phyloP scores from a whole-genome alignment of 2,797 vertebrate genomes.

The Synanceia verrucosa region DNA sequence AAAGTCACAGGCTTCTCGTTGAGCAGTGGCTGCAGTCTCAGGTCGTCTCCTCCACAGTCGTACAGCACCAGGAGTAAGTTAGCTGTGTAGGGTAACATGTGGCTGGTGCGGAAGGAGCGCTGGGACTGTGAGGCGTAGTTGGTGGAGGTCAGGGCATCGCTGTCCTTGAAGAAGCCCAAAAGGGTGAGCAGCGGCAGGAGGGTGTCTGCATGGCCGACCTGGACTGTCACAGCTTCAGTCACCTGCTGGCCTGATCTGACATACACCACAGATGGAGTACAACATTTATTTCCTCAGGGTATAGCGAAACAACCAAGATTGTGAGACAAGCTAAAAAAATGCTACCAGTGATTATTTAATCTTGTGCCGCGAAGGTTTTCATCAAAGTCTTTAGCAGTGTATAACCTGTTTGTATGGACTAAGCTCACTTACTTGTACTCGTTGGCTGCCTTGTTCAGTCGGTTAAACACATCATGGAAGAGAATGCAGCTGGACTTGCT shows the following conservation, averaged over 20 bases:
- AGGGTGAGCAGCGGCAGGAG: conserved; percentile 92
- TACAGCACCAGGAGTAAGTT: conserved; percentile 92
- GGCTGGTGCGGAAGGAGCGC: conserved; percentile 88
- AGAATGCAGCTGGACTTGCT: conserved; percentile 90
- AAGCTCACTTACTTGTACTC: conserved; percentile 70
- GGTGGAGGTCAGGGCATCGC: conserved; percentile 79
- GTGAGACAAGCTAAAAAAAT: not conserved
- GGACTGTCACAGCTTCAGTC: conserved; percentile 87
- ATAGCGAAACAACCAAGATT: not conserved
- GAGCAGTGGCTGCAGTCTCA: conserved; percentile 86
- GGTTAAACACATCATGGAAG: conserved; percentile 89
- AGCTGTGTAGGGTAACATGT: conserved; percentile 90
- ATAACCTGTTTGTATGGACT: not conserved
- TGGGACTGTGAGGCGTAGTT: conserved; percentile 83
- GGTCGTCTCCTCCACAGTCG: conserved; percentile 86
- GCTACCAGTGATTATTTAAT: not conserved
- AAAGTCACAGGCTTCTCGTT: conserved; percentile 89
- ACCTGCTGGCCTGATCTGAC: conserved; percentile 84
- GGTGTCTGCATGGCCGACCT: conserved; percentile 96
- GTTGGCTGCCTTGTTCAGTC: conserved; percentile 82
- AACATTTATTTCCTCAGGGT: not conserved
- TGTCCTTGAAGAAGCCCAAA: conserved; percentile 93
- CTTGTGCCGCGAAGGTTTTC: not conserved
- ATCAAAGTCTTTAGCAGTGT: too few relatives aligned
- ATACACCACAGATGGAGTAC: not conserved